Evolutionary conservation across 1,140 invertebrate species (phyloP).

Genomic region (Lutraria rhynchaena): DNA sequence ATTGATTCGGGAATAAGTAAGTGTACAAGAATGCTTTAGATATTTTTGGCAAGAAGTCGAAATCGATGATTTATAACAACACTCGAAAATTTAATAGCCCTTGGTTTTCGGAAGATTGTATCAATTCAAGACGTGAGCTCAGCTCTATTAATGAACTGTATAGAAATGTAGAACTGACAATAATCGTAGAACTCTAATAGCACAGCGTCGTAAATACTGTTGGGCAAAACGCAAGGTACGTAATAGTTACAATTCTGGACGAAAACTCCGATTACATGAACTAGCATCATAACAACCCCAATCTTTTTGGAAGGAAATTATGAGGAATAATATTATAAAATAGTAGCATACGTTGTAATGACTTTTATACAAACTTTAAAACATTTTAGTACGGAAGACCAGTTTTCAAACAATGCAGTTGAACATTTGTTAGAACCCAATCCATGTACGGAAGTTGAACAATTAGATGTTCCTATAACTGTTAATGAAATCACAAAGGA

Average conservation of each 20-base stretch:
- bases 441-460: no score
- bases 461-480: background rate
- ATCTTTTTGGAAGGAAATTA: no score
- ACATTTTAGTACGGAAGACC: background rate
- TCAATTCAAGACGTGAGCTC: background rate
- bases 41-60: constrained; percentile 4
- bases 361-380: background rate
- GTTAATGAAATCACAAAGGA: background rate
- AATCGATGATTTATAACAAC: background rate
- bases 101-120: background rate
- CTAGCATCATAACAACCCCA: no score
- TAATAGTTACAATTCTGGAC: background rate
- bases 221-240: background rate
- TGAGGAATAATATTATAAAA: background rate
- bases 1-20: background rate
- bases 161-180: background rate
- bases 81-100: background rate
- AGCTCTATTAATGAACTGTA: no score
- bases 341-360: background rate
- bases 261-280: no score
- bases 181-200: no score
- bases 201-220: no score
- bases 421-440: background rate
- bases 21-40: background rate
- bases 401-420: background rate